Conservation (phyloP, 1,140 invertebrate genomes). For the Zaprionus taronus region DNA sequence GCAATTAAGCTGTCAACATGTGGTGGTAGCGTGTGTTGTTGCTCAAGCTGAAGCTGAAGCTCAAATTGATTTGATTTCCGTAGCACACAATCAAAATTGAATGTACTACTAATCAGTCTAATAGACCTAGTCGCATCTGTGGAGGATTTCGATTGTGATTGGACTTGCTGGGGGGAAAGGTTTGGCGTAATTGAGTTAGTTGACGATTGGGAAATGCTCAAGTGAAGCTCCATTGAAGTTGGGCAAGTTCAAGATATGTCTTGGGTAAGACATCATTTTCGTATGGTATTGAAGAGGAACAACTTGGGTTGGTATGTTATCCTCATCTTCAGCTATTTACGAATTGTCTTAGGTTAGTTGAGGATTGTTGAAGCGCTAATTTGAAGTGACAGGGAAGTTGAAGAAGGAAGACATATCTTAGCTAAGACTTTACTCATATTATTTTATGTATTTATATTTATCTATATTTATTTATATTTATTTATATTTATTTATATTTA, state of each 20-base stretch:
- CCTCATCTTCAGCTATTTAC: not conserved
- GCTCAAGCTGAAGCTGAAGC: constrained; percentile 3
- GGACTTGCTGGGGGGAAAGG: not conserved
- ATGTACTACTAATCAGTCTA: constrained; percentile 2
- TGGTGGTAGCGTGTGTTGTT: constrained; percentile 20
- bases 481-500: too few species aligned
- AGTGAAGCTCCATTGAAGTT: not conserved
- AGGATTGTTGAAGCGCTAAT: too few species aligned
- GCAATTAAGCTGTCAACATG: constrained; percentile 47
- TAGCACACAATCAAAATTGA: not conserved
- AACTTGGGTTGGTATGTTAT: not conserved
- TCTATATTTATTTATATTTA: too few species aligned
- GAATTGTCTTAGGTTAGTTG: not conserved
- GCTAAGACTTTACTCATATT: too few species aligned
- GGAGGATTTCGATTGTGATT: not conserved
- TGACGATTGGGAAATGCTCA: not conserved
- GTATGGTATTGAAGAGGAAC: too few species aligned
- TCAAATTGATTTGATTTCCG: constrained; percentile 22
- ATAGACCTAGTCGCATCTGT: not conserved
- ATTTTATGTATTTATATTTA: too few species aligned
- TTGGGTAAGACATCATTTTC: not conserved
- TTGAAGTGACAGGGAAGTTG: too few species aligned
- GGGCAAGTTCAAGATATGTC: not conserved
- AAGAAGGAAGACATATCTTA: too few species aligned
- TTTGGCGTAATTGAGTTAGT: not conserved